Evolutionary conservation across 1,140 invertebrate genomes (phyloP), one percentile per base, ranked within the genome.

Genomic region (Scylla paramamosain): DNA sequence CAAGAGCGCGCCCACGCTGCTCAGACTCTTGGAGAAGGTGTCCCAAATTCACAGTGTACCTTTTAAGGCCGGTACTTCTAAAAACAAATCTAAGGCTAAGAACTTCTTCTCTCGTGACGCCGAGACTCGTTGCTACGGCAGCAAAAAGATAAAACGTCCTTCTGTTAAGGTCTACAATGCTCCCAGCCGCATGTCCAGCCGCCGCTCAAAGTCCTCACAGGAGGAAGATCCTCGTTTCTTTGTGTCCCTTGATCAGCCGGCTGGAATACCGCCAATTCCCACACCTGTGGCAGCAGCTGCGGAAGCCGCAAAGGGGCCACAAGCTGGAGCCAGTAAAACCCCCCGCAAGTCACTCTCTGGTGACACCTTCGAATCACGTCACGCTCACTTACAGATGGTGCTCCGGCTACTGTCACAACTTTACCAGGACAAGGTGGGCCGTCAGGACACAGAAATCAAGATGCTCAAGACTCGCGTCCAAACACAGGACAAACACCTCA

Each of bases 401-500:
- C 91, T 96, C 20, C 93, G 95, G 29, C 94, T 96, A 31, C 84
- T 96, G 83, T 90, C 96, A 7, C 94, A 95, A 29, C 91, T 96
- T 20, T 96, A 96, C 83, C 92, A 96, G 52, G 96, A 96, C 25
- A 96, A 96, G 88, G 93, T 96, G 29, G 93, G 86, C 39, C 93
- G 77, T 31, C 96, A 96, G 59, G 96, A 96, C 59, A 94, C 96
- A 6, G 94, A 96, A 39, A 95, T 96, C 28, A 46, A 95, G 52
- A 46, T 31, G 14, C 90, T 96, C 4, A 96, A 96, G 84, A 84
- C 67, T 8, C 95, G 93, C 45, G 77, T 96, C 4, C 95, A 94
- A 77, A 93, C 93, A 6, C 96, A 96, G n/a, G 96, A 96, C n/a
- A 96, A 96, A 77, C 91, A 95, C 6, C 86, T 96, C n/a, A 95